Percentiles rank a stretch among this genome's conserved stretches.
Evolutionary conservation across 2,888 invertebrate species (phyloP).

Genomic region (Julus scandinavius): DNA sequence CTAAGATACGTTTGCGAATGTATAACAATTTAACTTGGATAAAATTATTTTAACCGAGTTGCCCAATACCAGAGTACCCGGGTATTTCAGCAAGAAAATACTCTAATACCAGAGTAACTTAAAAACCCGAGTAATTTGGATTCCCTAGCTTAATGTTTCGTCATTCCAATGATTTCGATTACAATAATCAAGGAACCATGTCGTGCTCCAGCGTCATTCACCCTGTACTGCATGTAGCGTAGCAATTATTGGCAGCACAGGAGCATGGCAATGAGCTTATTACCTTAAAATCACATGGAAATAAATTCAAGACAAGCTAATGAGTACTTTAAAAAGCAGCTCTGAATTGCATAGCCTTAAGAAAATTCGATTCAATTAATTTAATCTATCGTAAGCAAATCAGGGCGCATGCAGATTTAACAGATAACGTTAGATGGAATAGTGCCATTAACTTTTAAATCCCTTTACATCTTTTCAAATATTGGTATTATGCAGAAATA

Average conservation of each 20-base stretch:
- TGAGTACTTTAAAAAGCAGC: neutral
- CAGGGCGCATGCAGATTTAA: neutral
- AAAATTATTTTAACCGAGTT: no score
- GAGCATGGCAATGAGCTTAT: neutral
- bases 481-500: neutral
- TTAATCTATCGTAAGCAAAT: neutral
- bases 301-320: neutral
- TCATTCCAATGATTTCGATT: no score
- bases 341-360: neutral
- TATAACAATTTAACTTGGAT: no score
- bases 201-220: neutral
- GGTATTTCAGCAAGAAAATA: no score
- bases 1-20: no score
- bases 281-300: neutral
- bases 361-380: neutral
- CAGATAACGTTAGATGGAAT: neutral
- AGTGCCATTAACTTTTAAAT: neutral
- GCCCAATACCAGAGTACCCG: no score
- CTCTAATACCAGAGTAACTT: no score
- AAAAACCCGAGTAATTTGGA: no score
- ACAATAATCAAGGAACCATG: neutral
- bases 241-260: neutral
- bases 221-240: no score
- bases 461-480: neutral
- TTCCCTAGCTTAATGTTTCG: no score